Percentiles rank a stretch among this genome's conserved stretches.
phyloP scores from a whole-genome alignment of 2,888 invertebrate species.

The Pristionchus maxplancki region DNA sequence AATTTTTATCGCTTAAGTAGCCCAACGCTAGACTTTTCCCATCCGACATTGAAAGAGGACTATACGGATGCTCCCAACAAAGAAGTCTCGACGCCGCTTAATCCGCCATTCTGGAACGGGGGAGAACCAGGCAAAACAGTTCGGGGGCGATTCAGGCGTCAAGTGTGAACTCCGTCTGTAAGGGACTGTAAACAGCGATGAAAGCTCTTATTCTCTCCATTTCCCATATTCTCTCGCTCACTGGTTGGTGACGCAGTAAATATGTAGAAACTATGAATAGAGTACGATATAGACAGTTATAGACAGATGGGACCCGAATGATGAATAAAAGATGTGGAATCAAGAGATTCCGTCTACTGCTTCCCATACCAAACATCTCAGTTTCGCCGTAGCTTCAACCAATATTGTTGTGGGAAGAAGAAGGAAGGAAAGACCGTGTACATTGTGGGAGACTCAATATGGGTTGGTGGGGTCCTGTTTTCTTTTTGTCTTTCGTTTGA shows the following conservation, averaged over 20 bases:
- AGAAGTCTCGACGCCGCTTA: neutral
- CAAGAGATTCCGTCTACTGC: neutral
- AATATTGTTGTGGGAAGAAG: neutral
- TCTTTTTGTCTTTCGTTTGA: constrained; percentile 10
- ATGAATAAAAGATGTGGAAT: neutral
- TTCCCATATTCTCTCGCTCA: neutral
- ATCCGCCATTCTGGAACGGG: neutral
- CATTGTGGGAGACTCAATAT: neutral
- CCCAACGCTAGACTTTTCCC: neutral
- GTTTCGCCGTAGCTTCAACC: neutral
- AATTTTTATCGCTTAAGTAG: neutral
- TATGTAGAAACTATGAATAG: neutral
- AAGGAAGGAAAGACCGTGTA: constrained; percentile 2
- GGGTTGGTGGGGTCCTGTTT: neutral
- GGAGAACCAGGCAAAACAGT: neutral
- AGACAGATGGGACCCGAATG: neutral
- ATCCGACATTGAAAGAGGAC: neutral
- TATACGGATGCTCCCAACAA: neutral
- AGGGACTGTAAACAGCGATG: neutral
- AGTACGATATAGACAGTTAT: neutral
- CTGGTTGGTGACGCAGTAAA: too few species aligned
- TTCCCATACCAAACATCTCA: neutral
- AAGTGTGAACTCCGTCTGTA: neutral
- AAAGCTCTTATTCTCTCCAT: neutral
- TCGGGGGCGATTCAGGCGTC: neutral